Base-by-base conservation (phyloP, 1,140 invertebrate species). In the Calephelis nemesis region DNA sequence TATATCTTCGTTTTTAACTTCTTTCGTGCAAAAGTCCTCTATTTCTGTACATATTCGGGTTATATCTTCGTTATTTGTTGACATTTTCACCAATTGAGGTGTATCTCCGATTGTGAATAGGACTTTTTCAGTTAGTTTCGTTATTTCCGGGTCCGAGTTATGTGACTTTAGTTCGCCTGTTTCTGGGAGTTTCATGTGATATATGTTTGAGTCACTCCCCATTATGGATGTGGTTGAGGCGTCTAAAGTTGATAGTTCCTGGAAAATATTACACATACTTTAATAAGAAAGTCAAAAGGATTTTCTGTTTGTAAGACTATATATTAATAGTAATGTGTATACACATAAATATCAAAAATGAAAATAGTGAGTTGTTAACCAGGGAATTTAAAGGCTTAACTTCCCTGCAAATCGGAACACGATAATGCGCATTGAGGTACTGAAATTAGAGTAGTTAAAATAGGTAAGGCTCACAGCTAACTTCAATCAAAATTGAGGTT, bases 181-280 rank as follows among this genome's bases (percentile, higher is more conserved):
- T 70, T 47, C 69, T 54, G 40, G 67, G 13, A 87, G 73, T 67
- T 86, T 90, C 77, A 86, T 85, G 65, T 85, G 81, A 66, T 90
- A 84, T 6, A 92, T 86, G 47, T 91, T 92, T 0, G 90, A 86
- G 74, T 92, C 91, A 52, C 88, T 92, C 40, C 91, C 91, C 79
- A 92, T 91, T 73, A 87, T 88, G 12, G 91, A 92, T 63, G 89
- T 83, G 13, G 89, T 86, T 19, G 88, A 90, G n/a, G 83, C 76
- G 62, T 88, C 79, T 62, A 91, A 39, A 5, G 74, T 68, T 39
- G 81, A 73, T 63, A 85, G 47, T 66, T 88, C 86, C 87, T 88
- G 73, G 5, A 39, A 81, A 82, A 11, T 66, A 42, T 73, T 50
- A 50, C 62, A 15, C n/a, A 58, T 45, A 45, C 1, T 9, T 45